Evolutionary conservation across 2,797 vertebrate species (phyloP).

Genomic region (Xenopus petersii): DNA sequence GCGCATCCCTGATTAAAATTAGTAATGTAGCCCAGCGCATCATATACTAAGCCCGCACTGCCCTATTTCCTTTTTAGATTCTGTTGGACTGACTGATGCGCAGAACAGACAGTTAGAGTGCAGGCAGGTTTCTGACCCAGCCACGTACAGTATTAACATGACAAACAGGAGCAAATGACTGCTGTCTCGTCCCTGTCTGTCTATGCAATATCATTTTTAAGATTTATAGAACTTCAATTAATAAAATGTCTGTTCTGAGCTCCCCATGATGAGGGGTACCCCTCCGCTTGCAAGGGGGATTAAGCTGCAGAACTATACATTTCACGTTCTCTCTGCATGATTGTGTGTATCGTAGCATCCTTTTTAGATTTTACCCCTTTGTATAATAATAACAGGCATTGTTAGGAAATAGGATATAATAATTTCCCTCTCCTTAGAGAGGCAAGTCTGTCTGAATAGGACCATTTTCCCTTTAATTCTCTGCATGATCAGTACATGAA

Average conservation of each 20-base stretch:
- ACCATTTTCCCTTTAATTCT: not conserved
- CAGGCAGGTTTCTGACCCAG: slow-evolving; percentile 32
- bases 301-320: not conserved
- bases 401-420: no score
- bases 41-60: slow-evolving; percentile 24
- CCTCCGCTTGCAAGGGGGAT: not conserved
- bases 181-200: slow-evolving; percentile 27
- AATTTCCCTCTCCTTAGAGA: not conserved
- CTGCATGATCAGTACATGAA: not conserved
- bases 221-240: slow-evolving; percentile 3
- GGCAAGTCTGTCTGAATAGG: not conserved
- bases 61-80: slow-evolving; percentile 29
- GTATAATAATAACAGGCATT: no score
- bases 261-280: not conserved
- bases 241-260: not conserved
- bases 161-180: slow-evolving; percentile 11
- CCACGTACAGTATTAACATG: slow-evolving; percentile 23
- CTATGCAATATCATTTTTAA: slow-evolving; percentile 5
- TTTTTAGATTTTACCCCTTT: not conserved
- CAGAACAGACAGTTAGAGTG: slow-evolving; percentile 16
- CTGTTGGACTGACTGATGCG: slow-evolving; percentile 14
- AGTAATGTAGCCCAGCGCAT: no score
- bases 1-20: no score
- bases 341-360: not conserved
- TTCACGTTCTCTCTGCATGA: not conserved